Percentiles rank a stretch among this genome's conserved stretches.
phyloP scores from a whole-genome alignment of 2,888 invertebrate genomes.

The Belgica antarctica region DNA sequence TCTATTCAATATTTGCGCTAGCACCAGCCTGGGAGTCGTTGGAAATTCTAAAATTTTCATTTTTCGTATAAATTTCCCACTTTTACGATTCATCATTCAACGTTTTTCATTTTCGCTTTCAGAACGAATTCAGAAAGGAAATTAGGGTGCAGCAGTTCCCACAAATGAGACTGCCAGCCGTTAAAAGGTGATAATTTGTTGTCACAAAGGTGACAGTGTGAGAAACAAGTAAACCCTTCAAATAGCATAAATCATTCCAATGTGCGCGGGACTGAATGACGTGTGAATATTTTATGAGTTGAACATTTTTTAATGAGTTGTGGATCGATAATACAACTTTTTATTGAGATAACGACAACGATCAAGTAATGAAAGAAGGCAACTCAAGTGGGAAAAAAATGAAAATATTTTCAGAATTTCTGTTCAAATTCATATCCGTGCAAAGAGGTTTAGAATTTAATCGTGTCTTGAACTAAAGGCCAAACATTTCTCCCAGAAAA shows the following conservation, averaged over 20 bases:
- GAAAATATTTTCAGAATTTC: too few species aligned
- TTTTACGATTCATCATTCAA: constrained; percentile 5
- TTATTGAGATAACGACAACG: too few species aligned
- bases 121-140: not conserved
- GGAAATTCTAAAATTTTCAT: too few species aligned
- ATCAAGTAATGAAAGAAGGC: too few species aligned
- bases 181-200: constrained; percentile 11
- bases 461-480: too few species aligned
- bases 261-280: not conserved
- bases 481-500: too few species aligned
- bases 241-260: not conserved
- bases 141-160: constrained; percentile 1
- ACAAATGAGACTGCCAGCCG: not conserved
- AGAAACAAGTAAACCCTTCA: not conserved
- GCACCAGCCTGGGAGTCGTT: too few species aligned
- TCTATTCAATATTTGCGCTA: too few species aligned
- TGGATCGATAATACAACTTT: not conserved
- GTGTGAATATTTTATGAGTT: constrained; percentile 7
- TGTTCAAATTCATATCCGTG: too few species aligned
- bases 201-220: not conserved
- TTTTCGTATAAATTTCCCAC: too few species aligned
- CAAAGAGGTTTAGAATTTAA: too few species aligned
- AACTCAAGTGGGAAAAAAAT: too few species aligned
- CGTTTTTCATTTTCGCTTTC: not conserved
- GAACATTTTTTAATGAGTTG: constrained; percentile 5